Evolutionary conservation across 2,888 invertebrate species (phyloP).

Genomic region (Folsomia manolachei): DNA sequence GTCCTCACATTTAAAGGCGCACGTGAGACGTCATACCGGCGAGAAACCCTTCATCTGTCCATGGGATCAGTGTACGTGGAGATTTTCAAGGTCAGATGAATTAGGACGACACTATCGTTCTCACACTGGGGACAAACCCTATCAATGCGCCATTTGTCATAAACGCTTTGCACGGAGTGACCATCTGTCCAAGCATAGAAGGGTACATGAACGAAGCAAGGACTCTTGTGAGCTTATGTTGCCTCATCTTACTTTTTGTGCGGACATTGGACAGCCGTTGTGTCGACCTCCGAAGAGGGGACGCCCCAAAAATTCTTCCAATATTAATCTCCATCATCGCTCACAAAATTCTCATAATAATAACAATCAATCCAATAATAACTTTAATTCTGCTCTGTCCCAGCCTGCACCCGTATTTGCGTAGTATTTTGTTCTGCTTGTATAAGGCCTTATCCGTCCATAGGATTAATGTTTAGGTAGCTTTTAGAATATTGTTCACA

Average conservation of each 20-base stretch:
- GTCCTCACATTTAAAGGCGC: constrained; percentile 84
- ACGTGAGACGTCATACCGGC: constrained; percentile 78
- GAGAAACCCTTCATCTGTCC: constrained; percentile 60
- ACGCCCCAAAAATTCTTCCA: constrained; percentile 26
- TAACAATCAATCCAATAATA: no score
- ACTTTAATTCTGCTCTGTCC: no score
- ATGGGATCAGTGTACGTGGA: constrained; percentile 78
- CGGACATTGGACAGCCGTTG: neutral
- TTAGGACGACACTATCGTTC: constrained; percentile 82
- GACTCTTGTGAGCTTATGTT: constrained; percentile 24
- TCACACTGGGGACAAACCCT: constrained; percentile 92
- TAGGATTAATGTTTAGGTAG: no score
- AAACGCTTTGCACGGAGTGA: constrained; percentile 91
- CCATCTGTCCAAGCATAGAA: constrained; percentile 87
- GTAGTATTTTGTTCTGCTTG: no score
- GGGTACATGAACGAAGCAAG: constrained; percentile 54
- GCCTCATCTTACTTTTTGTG: constrained; percentile 2
- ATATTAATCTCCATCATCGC: no score
- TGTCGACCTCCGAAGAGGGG: constrained; percentile 32
- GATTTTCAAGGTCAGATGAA: constrained; percentile 92
- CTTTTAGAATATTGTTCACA: no score
- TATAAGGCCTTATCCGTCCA: no score
- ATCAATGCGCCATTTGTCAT: constrained; percentile 80
- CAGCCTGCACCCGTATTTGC: no score
- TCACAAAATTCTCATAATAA: no score